Conservation (phyloP, 2,888 invertebrate species). For the Frankliniella fusca region DNA sequence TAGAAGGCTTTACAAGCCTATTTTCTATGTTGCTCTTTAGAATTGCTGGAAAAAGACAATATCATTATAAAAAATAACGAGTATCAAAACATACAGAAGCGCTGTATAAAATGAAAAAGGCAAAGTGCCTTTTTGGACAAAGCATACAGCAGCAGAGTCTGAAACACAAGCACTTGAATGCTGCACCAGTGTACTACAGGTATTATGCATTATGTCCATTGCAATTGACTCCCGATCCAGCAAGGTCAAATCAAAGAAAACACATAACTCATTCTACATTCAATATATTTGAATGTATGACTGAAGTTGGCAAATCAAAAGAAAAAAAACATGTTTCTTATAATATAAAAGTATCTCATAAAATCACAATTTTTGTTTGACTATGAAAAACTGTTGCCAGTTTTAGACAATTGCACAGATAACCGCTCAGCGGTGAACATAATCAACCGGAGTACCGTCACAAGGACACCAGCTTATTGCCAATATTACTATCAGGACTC, state of each 20-base stretch:
- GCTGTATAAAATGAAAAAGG: neutral
- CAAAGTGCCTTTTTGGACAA: neutral
- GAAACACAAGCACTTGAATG: neutral
- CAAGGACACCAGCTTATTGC: conserved; percentile 78
- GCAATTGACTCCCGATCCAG: conserved; percentile 24
- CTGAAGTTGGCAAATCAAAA: neutral
- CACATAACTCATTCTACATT: conserved; percentile 12
- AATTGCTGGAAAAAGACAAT: neutral
- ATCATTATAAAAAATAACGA: conserved; percentile 21
- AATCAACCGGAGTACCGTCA: conserved; percentile 50
- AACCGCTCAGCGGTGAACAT: neutral
- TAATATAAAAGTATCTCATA: conserved; percentile 23
- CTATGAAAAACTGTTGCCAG: conserved; percentile 16
- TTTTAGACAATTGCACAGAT: conserved; percentile 15
- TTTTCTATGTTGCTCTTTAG: neutral
- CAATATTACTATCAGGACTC: conserved; percentile 69
- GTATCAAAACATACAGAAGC: conserved; percentile 11
- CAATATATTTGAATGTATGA: conserved; percentile 13
- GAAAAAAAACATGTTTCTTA: conserved; percentile 13
- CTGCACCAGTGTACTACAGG: neutral
- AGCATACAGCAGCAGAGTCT: neutral
- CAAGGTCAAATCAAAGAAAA: conserved; percentile 25
- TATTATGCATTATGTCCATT: neutral
- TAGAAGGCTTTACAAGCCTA: neutral
- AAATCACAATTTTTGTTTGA: conserved; percentile 18